Conservation (phyloP, 2,888 invertebrate species). For the Troides oblongomaculatus region DNA sequence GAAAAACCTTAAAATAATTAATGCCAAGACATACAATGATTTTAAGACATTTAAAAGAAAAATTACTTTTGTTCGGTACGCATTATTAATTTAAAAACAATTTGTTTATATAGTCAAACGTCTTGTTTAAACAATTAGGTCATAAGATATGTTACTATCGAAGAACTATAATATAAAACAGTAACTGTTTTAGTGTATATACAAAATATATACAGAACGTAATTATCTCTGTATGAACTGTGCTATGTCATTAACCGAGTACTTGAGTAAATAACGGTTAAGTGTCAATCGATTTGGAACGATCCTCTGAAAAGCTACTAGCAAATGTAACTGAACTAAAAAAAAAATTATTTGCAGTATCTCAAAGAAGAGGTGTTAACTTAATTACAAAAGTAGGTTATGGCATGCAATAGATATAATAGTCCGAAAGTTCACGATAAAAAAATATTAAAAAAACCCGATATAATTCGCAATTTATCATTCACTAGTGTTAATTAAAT, state of each 20-base stretch:
- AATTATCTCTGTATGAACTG: neutral
- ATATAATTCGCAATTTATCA: no score
- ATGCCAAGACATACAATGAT: no score
- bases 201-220: neutral
- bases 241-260: neutral
- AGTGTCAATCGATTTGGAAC: slow-evolving; percentile 18
- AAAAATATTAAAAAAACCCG: no score
- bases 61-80: no score
- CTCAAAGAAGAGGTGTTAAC: slow-evolving; percentile 3
- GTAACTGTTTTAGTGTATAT: neutral
- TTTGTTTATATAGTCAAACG: neutral
- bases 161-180: neutral
- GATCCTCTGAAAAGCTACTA: slow-evolving; percentile 9
- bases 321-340: slow-evolving; percentile 16
- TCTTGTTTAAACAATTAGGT: neutral
- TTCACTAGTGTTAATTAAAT: no score
- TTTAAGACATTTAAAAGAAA: no score
- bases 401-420: neutral
- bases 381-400: slow-evolving; percentile 13
- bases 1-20: no score
- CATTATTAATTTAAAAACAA: neutral
- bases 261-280: slow-evolving; percentile 13
- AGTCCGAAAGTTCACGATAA: neutral
- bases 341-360: slow-evolving; percentile 2
- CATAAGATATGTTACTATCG: neutral